Conservation (phyloP, 2,888 invertebrate genomes). For the Poecilobothrus nobilitatus region DNA sequence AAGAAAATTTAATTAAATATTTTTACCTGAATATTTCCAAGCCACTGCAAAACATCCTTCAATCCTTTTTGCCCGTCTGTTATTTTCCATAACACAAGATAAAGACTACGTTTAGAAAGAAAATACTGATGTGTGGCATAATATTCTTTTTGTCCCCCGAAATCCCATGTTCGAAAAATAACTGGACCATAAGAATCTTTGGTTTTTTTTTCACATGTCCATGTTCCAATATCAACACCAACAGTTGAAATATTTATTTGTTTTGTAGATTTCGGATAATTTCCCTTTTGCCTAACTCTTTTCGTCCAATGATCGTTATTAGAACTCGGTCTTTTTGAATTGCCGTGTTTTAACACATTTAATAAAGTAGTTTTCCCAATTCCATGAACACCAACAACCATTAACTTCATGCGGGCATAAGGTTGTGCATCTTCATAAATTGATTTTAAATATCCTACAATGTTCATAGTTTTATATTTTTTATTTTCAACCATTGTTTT, state of each 20-base stretch:
- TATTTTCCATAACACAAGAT: slow-evolving; percentile 91
- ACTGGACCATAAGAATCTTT: slow-evolving; percentile 73
- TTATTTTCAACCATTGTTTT: slow-evolving; percentile 86
- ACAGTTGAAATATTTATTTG: slow-evolving; percentile 88
- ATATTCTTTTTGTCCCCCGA: slow-evolving; percentile 96
- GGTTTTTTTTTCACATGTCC: slow-evolving; percentile 81
- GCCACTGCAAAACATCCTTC: slow-evolving; percentile 86
- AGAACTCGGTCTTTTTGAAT: slow-evolving; percentile 55
- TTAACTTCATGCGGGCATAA: slow-evolving; percentile 90
- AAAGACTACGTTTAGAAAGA: slow-evolving; percentile 86
- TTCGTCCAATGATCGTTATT: slow-evolving; percentile 81
- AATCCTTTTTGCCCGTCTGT: slow-evolving; percentile 86
- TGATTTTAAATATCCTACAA: slow-evolving; percentile 80
- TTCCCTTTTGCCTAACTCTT: slow-evolving; percentile 84
- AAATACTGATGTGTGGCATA: slow-evolving; percentile 99
- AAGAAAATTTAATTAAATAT: background rate
- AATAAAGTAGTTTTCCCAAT: slow-evolving; percentile 84
- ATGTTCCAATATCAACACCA: slow-evolving; percentile 94
- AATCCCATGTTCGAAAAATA: slow-evolving; percentile 95
- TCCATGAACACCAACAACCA: slow-evolving; percentile 88
- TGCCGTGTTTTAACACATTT: slow-evolving; percentile 80
- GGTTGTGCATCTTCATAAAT: slow-evolving; percentile 82
- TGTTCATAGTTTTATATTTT: slow-evolving; percentile 90
- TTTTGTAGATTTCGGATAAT: slow-evolving; percentile 63
- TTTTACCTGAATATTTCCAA: slow-evolving; percentile 72